A percentile compares a stretch with the other conserved stretches of the same genome.
Conservation (phyloP, 1,140 invertebrate genomes). For the Sinella curviseta region DNA sequence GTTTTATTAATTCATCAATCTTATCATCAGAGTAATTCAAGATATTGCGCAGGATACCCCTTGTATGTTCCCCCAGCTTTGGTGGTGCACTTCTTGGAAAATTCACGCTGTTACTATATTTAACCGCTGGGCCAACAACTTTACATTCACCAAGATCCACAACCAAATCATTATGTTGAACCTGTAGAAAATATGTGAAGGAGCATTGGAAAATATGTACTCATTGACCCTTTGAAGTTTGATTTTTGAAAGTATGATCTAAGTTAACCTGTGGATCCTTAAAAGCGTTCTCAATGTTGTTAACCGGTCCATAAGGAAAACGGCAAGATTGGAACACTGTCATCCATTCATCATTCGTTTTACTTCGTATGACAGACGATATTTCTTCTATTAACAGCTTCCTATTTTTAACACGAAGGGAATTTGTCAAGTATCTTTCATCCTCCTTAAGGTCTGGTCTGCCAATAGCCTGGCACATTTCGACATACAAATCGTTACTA, state of each 20-base stretch:
- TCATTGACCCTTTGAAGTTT: too few species aligned
- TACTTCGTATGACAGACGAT: conserved; percentile 63
- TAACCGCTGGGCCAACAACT: conserved; percentile 82
- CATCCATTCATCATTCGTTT: conserved; percentile 77
- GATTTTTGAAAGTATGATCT: too few species aligned
- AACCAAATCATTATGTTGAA: conserved; percentile 51
- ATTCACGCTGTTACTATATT: conserved; percentile 73
- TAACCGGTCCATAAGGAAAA: conserved; percentile 88
- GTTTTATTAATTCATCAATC: conserved; percentile 55
- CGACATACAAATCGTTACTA: conserved; percentile 73
- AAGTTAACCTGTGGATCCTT: conserved; percentile 81
- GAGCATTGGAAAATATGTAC: too few species aligned
- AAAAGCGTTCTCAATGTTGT: conserved; percentile 82
- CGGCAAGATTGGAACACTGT: conserved; percentile 68
- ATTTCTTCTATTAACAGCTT: conserved; percentile 67
- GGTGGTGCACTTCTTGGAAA: conserved; percentile 74
- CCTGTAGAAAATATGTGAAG: too few species aligned
- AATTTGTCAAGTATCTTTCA: conserved; percentile 71
- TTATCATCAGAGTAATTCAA: conserved; percentile 67
- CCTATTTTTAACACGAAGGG: conserved; percentile 73
- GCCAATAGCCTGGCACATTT: conserved; percentile 67
- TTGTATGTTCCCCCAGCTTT: conserved; percentile 81
- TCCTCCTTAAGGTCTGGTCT: conserved; percentile 64
- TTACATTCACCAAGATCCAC: conserved; percentile 64
- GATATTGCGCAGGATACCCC: conserved; percentile 69